Conservation (phyloP, 1,140 invertebrate species). For the Drosophila pseudoobscura region DNA sequence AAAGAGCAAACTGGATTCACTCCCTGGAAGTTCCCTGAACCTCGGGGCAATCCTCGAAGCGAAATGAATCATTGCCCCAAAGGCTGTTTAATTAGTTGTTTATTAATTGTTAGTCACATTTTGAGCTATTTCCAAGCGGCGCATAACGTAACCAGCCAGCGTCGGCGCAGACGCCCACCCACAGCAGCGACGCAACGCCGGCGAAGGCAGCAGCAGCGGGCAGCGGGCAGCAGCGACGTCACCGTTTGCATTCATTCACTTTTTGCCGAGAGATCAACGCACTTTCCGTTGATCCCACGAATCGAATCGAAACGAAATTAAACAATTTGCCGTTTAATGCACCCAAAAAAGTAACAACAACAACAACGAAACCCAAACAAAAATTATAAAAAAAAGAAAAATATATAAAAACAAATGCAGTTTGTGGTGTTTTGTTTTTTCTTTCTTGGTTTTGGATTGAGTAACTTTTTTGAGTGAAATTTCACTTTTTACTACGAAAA, state of each 20-base stretch:
- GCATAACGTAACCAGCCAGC: slow-evolving; percentile 37
- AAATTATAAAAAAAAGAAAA: slow-evolving; percentile 32
- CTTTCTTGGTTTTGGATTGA: slow-evolving; percentile 41
- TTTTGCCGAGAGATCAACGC: slow-evolving; percentile 75
- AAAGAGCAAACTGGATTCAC: no score
- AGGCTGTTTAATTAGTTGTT: slow-evolving; percentile 55
- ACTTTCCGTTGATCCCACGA: slow-evolving; percentile 80
- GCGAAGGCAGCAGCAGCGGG: no score
- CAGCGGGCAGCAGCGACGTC: slow-evolving; percentile 15
- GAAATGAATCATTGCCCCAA: slow-evolving; percentile 11
- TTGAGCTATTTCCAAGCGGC: slow-evolving; percentile 61
- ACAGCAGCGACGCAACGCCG: slow-evolving; percentile 17
- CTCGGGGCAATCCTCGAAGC: background rate
- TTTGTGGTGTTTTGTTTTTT: slow-evolving; percentile 30
- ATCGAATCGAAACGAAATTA: no score
- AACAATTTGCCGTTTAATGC: slow-evolving; percentile 81
- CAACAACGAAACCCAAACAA: slow-evolving; percentile 32
- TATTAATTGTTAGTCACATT: slow-evolving; percentile 74
- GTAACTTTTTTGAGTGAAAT: slow-evolving; percentile 56
- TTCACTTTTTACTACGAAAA: slow-evolving; percentile 40
- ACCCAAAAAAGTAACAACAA: slow-evolving; percentile 62
- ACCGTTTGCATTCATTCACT: slow-evolving; percentile 71
- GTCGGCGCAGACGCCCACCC: slow-evolving; percentile 27
- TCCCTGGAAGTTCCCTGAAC: background rate
- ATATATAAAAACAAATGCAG: slow-evolving; percentile 57